Evolutionary conservation across 2,113 vertebrate species (phyloP), one percentile per base, ranked within the genome.

Genomic region (Thymallus thymallus): DNA sequence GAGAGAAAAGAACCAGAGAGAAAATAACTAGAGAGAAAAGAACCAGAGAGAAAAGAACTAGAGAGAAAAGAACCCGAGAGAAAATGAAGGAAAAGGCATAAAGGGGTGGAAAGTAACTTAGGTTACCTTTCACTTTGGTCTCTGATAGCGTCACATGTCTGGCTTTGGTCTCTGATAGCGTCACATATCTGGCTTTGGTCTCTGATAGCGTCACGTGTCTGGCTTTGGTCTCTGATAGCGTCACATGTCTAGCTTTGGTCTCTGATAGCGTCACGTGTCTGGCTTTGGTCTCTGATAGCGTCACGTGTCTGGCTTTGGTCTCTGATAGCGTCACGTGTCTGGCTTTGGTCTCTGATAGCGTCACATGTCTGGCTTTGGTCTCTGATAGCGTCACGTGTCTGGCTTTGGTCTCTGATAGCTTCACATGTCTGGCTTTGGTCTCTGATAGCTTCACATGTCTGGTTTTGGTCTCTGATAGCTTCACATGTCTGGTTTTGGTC

Each of bases 381-480:
- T 73, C 73, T 78, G 69, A 69, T 78, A 30, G 60, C 65, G 32
- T 65, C 76, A 69, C 48, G 61, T 68, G 41, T 68, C 55, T 67
- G 30, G 60, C n/a, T 73, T 56, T n/a, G n/a, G n/a, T n/a, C n/a
- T n/a, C n/a, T n/a, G n/a, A n/a, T n/a, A n/a, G n/a, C n/a, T n/a
- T n/a, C n/a, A n/a, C n/a, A n/a, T n/a, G n/a, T n/a, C n/a, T n/a
- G n/a, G n/a, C 41, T 32, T 67, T 55, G 48, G 48, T 51, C 65
- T 73, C 73, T 78, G 69, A 69, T 78, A 30, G 60, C 65, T 46
- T 65, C 76, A 69, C 48, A 66, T 68, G 41, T 68, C 55, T 67
- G 30, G 60, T 56, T 32, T 67, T 55, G 48, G 48, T 51, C 65
- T 73, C 73, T 78, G 69, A 69, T 78, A 30, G 60, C 65, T 46